Base-by-base conservation (phyloP, 2,888 invertebrate species). In the Erebia epiphron region DNA sequence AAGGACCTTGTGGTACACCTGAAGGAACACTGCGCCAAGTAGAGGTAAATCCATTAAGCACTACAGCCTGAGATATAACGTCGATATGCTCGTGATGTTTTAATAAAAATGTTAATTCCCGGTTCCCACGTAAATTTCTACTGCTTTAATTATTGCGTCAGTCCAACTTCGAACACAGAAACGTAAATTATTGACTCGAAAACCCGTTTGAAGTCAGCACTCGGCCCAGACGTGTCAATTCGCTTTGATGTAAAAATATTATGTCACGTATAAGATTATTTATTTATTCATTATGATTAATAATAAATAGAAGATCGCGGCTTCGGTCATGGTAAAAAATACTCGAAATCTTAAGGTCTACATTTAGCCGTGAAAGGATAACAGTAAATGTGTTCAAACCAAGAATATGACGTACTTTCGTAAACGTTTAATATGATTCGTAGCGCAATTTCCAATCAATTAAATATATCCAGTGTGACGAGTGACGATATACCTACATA, bases 381-480 rank as follows among this genome's bases (percentile, higher is more conserved):
- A 26, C 26, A 26, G 26, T 26, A 3, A 35, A 35, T 35, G 7
- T 35, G 35, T 35, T 35, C 7, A 35, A 26, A 3, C 26, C 35
- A 35, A 7, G 5, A 35, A 35, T 7, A 35, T 35, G 7, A 35
- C 35, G 35, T 35, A 35, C 35, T 35, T 2, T 35, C 35, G 35
- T 35, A 7, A 16, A 9, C 54, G 9, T 18, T 10, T 10, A n/a
- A n/a, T n/a, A 18, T 16, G 10, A 18, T 18, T 18, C 54, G 54
- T 18, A 11, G 54, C 54, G 49, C 50, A 43, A 62, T 35, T 35
- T 35, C 35, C 35, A 35, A 35, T 21, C 56, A 67, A 54, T 75
- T 75, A 74, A 73, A 77, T 75, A 75, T 74, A 60, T 69, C 21
- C 60, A 71, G 70, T 70, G 75, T 69, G 66, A 68, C 69, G 65